phyloP scores from a whole-genome alignment of 2,797 vertebrate genomes.

The Muscicapa striata region DNA sequence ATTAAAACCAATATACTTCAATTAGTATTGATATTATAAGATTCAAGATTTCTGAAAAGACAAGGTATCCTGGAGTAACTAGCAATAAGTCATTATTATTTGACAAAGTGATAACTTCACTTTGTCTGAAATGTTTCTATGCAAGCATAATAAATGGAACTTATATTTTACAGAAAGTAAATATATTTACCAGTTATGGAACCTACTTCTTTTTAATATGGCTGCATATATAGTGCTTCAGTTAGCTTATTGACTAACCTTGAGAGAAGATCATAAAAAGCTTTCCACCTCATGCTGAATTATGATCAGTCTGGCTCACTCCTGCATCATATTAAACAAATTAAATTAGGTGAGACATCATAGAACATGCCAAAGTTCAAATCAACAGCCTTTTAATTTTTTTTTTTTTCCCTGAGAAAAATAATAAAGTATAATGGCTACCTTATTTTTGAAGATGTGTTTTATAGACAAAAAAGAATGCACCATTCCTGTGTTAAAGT shows the following conservation, averaged over 20 bases:
- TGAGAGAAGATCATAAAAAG: neutral
- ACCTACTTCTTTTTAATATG: neutral
- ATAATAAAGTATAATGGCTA: neutral
- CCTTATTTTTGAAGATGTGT: neutral
- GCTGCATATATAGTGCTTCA: neutral
- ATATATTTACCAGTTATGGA: neutral
- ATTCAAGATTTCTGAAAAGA: neutral
- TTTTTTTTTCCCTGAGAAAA: neutral
- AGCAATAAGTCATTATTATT: neutral
- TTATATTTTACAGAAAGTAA: neutral
- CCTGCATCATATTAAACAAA: neutral
- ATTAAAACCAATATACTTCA: neutral
- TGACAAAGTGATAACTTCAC: neutral
- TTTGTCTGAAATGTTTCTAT: neutral
- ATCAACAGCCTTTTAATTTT: neutral
- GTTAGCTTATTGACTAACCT: slow-evolving; percentile 20
- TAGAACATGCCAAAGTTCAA: neutral
- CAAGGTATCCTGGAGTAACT: neutral
- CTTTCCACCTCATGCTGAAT: neutral
- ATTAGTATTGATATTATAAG: neutral
- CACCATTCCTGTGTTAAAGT: neutral
- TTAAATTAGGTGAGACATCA: neutral
- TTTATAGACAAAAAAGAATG: neutral
- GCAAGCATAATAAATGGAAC: neutral
- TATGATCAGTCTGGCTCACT: neutral